Percentiles rank a stretch among this genome's conserved stretches.
Evolutionary conservation across 2,888 invertebrate species (phyloP).

Genomic region (Clostera curtula): DNA sequence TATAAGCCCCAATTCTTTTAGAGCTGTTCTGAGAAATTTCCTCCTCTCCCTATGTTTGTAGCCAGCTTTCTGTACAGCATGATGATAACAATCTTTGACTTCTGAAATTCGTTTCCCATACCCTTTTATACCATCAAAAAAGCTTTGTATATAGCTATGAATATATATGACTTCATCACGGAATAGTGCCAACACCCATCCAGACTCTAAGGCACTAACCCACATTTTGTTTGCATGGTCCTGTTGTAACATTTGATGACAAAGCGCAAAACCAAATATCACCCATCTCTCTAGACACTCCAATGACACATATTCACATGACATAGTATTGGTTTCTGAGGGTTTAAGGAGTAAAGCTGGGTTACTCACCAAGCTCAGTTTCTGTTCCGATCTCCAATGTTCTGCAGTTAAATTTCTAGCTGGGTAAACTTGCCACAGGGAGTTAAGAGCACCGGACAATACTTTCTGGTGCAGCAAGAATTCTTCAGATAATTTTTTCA

Average conservation of each 20-base stretch:
- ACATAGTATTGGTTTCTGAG: constrained; percentile 95
- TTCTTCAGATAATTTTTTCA: constrained; percentile 97
- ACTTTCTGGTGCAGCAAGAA: constrained; percentile 95
- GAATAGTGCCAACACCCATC: constrained; percentile 95
- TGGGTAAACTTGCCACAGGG: constrained; percentile 90
- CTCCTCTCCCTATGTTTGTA: constrained; percentile 95
- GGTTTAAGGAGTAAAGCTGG: constrained; percentile 96
- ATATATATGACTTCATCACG: constrained; percentile 98
- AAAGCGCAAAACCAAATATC: constrained; percentile 93
- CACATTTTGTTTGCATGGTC: constrained; percentile 92
- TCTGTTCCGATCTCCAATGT: constrained; percentile 94
- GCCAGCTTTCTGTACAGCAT: constrained; percentile 92
- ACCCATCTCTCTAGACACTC: constrained; percentile 98
- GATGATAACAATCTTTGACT: constrained; percentile 95
- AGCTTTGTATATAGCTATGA: constrained; percentile 93
- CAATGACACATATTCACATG: constrained; percentile 96
- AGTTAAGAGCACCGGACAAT: constrained; percentile 88
- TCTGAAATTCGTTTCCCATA: constrained; percentile 94
- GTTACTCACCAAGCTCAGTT: constrained; percentile 94
- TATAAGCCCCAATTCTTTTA: constrained; percentile 95
- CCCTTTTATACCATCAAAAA: constrained; percentile 96
- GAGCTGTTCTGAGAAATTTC: constrained; percentile 95
- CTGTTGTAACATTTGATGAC: constrained; percentile 90
- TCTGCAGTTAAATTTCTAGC: constrained; percentile 94
- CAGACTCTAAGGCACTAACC: constrained; percentile 92